Conservation (phyloP, 2,113 vertebrate species). For the Redunca redunca region DNA sequence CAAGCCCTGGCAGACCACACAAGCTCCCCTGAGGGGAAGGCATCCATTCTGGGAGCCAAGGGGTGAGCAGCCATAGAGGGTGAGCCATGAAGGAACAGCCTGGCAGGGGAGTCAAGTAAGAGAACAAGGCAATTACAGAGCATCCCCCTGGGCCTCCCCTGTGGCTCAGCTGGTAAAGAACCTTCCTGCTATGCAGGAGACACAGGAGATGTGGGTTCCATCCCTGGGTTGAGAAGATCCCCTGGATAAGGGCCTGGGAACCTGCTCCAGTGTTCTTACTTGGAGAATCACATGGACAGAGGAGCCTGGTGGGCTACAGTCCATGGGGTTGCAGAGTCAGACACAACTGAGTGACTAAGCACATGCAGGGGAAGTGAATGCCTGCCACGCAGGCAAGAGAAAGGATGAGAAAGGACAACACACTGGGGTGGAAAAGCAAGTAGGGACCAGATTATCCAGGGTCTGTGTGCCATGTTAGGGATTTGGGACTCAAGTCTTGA, state of each 20-base stretch:
- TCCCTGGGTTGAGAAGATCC: background rate
- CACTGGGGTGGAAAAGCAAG: background rate
- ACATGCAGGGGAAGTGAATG: background rate
- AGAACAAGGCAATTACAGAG: background rate
- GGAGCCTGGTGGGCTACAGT: background rate
- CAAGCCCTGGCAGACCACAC: accelerated
- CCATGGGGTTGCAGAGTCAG: background rate
- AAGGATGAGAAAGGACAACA: background rate
- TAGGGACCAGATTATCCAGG: background rate
- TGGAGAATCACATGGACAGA: background rate
- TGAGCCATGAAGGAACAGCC: background rate
- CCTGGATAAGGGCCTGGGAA: background rate
- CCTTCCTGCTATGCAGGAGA: background rate
- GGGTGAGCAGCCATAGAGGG: background rate
- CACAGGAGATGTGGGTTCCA: background rate
- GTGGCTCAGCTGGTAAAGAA: background rate
- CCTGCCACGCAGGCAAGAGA: background rate
- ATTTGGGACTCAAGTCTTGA: background rate
- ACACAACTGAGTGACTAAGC: background rate
- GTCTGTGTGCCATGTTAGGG: background rate
- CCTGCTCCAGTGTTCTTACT: background rate
- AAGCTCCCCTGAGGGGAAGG: background rate
- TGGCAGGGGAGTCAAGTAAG: background rate
- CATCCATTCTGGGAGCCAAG: background rate
- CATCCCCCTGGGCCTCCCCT: background rate